Conservation (phyloP, 2,113 vertebrate genomes). For the Gambusia affinis region DNA sequence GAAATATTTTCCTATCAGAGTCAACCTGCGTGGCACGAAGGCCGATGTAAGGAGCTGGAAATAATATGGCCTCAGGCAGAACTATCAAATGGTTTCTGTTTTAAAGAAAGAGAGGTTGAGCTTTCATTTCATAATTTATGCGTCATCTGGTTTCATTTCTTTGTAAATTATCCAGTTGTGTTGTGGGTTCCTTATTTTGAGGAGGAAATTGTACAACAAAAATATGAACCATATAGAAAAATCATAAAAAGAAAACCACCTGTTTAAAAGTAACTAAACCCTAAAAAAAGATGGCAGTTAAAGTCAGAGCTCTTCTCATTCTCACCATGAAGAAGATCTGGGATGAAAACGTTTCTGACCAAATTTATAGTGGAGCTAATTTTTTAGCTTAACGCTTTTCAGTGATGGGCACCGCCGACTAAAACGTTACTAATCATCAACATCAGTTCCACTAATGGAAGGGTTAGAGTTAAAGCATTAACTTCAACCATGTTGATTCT, state of each 20-base stretch:
- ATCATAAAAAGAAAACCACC: background rate
- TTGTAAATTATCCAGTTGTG: background rate
- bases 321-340: background rate
- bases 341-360: background rate
- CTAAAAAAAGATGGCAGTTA: too few species aligned
- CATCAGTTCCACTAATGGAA: too few species aligned
- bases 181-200: background rate
- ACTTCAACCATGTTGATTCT: too few species aligned
- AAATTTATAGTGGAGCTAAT: background rate
- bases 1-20: constrained; percentile 42
- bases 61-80: background rate
- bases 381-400: too few species aligned
- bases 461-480: too few species aligned
- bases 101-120: background rate
- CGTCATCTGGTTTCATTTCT: background rate
- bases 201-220: background rate
- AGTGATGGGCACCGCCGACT: too few species aligned
- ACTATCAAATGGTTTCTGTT: background rate
- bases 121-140: background rate
- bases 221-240: background rate
- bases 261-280: background rate
- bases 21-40: constrained; percentile 16
- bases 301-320: background rate
- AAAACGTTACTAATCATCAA: too few species aligned
- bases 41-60: background rate